Percentiles rank a stretch among this genome's conserved stretches.
phyloP scores from a whole-genome alignment of 2,797 vertebrate genomes.

The Siniperca obscura region DNA sequence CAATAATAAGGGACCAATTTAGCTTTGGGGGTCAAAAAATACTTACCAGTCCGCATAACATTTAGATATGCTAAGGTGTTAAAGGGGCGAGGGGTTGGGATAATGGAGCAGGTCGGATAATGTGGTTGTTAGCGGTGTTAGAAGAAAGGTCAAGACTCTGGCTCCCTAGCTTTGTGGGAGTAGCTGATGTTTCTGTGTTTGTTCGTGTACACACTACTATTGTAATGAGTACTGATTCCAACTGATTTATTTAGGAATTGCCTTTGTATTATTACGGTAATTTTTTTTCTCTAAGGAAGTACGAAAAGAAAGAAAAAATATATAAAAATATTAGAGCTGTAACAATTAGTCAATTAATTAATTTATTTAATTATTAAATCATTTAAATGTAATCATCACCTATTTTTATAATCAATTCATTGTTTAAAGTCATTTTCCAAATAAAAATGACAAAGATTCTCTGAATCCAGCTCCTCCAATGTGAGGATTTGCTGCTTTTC shows the following conservation, averaged over 20 bases:
- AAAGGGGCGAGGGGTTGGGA: background rate
- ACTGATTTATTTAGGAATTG: background rate
- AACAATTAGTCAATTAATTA: background rate
- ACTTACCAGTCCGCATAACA: no score
- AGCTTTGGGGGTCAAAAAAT: background rate
- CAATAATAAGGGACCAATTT: background rate
- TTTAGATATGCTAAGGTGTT: background rate
- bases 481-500: no score
- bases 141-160: no score
- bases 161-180: no score
- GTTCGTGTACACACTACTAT: background rate
- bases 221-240: background rate
- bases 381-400: background rate
- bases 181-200: background rate
- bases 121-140: no score
- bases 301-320: background rate
- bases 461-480: no score
- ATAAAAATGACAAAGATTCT: background rate
- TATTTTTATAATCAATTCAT: background rate
- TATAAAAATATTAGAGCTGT: background rate
- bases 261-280: background rate
- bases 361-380: background rate
- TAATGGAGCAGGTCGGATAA: no score
- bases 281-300: no score
- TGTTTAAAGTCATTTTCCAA: background rate